Base-by-base conservation (phyloP, 2,888 invertebrate species). In the Oscheius sp. region DNA sequence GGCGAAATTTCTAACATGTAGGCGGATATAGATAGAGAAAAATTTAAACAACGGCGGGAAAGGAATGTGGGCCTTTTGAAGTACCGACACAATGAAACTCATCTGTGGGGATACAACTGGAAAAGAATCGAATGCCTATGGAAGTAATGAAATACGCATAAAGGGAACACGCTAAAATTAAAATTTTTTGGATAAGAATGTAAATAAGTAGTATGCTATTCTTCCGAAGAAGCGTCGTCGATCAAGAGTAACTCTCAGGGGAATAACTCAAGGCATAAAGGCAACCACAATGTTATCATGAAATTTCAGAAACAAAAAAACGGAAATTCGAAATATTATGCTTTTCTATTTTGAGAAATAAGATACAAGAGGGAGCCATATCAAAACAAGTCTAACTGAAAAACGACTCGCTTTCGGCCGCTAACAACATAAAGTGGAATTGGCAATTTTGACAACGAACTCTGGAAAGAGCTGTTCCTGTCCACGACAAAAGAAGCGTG, bases 391-490 rank as follows among this genome's bases (percentile, higher is more conserved):
- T 22, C 49, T 17, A 49, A 24, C 14, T 24, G 49, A 49, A 14
- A 49, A 24, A 49, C 22, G 22, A 14, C 24, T 22, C 20, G 24
- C 17, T 54, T 36, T 32, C n/a, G 32, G 9, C 54, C 54, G 54
- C 32, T 54, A 54, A 54, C 54, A 17, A 28, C 54, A 54, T 54
- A 30, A 30, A 54, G 54, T 20, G 20, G 20, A 30, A n/a, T 54
- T 32, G 54, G 47, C 20, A 47, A 47, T 47, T 24, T 24, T 14
- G 12, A 6, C 12, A 47, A 47, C 47, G 47, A 20, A 3, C 22
- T 3, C 4, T 12, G 20, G 22, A 22, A 47, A 47, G 2, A 47
- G 47, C 24, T 24, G 14, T 33, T 51, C 30, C 30, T n/a, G n/a
- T n/a, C n/a, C n/a, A n/a, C 30, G 30, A 20, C 9, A 54, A n/a